Evolutionary conservation across 2,113 vertebrate genomes (phyloP), one percentile per base, ranked within the genome.

Genomic region (Nipponia nippon): DNA sequence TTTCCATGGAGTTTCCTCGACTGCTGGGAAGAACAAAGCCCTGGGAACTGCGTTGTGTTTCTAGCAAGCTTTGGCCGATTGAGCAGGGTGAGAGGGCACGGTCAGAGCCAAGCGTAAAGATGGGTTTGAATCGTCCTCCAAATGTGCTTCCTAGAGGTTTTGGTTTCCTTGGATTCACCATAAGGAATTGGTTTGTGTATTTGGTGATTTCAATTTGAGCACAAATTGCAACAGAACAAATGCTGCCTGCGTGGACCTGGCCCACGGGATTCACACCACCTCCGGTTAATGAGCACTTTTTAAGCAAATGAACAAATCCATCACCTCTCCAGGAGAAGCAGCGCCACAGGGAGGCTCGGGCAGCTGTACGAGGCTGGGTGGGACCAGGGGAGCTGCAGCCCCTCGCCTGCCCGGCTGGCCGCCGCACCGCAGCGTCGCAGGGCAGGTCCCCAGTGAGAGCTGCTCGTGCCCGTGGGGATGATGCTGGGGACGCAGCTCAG

Each of bases 351-450:
- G 36, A 66, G 23, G 21, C 10, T n/a, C 14, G 71, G 47, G 94
- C 62, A 94, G 94, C 62, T 38, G 38, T 1, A 14, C 0, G 0
- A 53, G 80, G 42, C 47, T 25, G 87, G 19, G n/a, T 67, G 81
- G 81, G 76, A 46, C 20, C 66, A 16, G 36, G 11, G 82, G 75
- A 71, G 27, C 70, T 58, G 55, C 59, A 95, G 58, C 38, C 29
- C 44, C 66, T 67, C 4, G 0, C 11, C 66, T 62, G n/a, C 71
- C 76, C 34, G 3, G 5, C 20, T 3, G 1, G 49, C 55, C 13
- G 3, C 46, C 4, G 0, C 2, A 7, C 42, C 7, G 2, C 36
- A 67, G 47, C 78, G 16, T 21, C 13, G 1, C 63, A 44, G 40
- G 13, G 46, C 47, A 58, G 46, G 36, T 29, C 76, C 59, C 65